Evolutionary conservation across 2,113 vertebrate genomes (phyloP).

Genomic region (Origma solitaria): DNA sequence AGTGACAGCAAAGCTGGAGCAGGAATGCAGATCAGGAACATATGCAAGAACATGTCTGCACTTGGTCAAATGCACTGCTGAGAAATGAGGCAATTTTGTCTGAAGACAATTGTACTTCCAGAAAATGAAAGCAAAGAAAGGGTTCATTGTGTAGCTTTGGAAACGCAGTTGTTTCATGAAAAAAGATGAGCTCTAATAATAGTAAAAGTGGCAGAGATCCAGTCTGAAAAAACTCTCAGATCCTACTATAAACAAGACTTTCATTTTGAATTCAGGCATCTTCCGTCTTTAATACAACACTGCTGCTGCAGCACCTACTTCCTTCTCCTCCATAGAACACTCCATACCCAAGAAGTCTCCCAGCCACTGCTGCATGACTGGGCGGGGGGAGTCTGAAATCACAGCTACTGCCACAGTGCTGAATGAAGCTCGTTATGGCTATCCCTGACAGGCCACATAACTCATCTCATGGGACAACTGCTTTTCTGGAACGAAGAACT

Average conservation of each 20-base stretch:
- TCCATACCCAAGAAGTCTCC: background rate
- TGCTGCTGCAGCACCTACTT: background rate
- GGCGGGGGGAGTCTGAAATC: background rate
- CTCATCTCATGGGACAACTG: background rate
- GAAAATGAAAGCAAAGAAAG: conserved; percentile 61
- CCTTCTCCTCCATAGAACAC: background rate
- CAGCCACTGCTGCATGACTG: background rate
- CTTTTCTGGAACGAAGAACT: background rate
- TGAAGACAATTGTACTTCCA: conserved; percentile 56
- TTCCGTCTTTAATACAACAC: background rate
- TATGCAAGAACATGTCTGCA: conserved; percentile 35
- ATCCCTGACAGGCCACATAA: background rate
- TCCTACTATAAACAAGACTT: conserved; percentile 43
- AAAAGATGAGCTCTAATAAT: conserved; percentile 68
- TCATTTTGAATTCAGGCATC: conserved; percentile 45
- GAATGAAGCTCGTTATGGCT: background rate
- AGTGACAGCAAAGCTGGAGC: background rate
- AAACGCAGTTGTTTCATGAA: conserved; percentile 64
- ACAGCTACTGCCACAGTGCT: background rate
- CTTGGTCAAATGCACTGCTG: conserved; percentile 45
- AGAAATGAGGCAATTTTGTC: conserved; percentile 49
- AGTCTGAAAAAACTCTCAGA: conserved; percentile 21
- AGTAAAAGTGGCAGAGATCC: conserved; percentile 47
- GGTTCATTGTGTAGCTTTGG: conserved; percentile 54
- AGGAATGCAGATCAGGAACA: conserved; percentile 55